phyloP scores from a whole-genome alignment of 2,797 vertebrate species.

The Lepilemur ruficaudatus region DNA sequence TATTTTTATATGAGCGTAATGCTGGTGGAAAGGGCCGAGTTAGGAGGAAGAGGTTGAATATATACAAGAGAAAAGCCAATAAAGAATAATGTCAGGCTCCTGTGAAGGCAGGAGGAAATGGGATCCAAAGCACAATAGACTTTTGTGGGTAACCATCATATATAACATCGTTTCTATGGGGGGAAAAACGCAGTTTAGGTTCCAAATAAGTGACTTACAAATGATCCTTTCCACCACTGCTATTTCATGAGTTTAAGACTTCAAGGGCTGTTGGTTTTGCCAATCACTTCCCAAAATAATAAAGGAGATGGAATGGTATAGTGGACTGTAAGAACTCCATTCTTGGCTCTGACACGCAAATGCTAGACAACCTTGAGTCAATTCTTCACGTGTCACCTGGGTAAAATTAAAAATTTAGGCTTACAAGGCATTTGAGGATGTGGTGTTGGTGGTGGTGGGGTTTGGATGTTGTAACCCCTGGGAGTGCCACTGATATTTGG shows the following conservation, averaged over 20 bases:
- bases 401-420: neutral
- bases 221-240: neutral
- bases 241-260: neutral
- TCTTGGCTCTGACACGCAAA: neutral
- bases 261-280: neutral
- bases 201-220: conserved; percentile 16
- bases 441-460: neutral
- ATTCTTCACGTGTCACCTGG: neutral
- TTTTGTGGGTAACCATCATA: conserved; percentile 46
- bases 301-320: neutral
- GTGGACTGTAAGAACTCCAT: neutral
- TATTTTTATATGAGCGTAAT: neutral
- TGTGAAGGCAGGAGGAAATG: conserved; percentile 53
- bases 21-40: neutral
- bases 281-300: neutral
- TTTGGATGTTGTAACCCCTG: neutral
- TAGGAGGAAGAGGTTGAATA: conserved; percentile 35
- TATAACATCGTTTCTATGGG: conserved; percentile 5
- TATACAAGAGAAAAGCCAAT: conserved; percentile 6
- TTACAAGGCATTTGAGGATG: neutral
- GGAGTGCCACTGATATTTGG: neutral
- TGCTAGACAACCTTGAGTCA: neutral
- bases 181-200: neutral
- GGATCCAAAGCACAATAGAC: conserved; percentile 22
- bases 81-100: neutral